Evolutionary conservation across 1,140 invertebrate species (phyloP), one percentile per base, ranked within the genome.

Genomic region (Dryas iulia): DNA sequence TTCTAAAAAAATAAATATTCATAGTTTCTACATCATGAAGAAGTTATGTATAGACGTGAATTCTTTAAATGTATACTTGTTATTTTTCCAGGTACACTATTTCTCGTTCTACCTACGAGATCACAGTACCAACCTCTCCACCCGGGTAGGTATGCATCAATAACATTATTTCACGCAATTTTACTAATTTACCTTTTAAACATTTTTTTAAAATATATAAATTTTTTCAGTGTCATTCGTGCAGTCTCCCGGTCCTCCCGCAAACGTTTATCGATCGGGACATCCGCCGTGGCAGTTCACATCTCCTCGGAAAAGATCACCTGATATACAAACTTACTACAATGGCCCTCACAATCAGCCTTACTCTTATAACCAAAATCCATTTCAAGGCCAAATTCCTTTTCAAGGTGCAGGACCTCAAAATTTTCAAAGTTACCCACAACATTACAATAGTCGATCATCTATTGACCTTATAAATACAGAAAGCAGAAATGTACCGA

Each of bases 141-240:
- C 63, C 86, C 83, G 84, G 89, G 89, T 91, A 91, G 89, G 89
- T 91, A 91, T 79, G 89, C 89, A 91, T 91, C 89, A 88, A 78
- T 75, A 59, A 71, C 72, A 62, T 62, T 73, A 59, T 61, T n/a
- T 66, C 28, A 47, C 11, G 11, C 47, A 62, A 21, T 1, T 26
- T 12, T 18, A 23, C 11, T 3, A 25, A 28, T 11, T 39, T 24
- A 56, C 26, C 2, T 31, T 21, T 26, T 18, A 47, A 58, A 65
- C 11, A 26, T 18, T 26, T 23, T 56, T 53, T 52, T 35, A 14
- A 62, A 18, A 5, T 47, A 6, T 35, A 23, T 28, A 11, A 26
- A 8, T 65, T 62, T 58, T 87, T 85, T 8, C 84, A 89, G 86
- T 84, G 14, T 70, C 81, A 52, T 86, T 81, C 77, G 66, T 79